Base-by-base conservation (phyloP, 92 coral and sea anemone species). In the Zoanthus gigantus region DNA sequence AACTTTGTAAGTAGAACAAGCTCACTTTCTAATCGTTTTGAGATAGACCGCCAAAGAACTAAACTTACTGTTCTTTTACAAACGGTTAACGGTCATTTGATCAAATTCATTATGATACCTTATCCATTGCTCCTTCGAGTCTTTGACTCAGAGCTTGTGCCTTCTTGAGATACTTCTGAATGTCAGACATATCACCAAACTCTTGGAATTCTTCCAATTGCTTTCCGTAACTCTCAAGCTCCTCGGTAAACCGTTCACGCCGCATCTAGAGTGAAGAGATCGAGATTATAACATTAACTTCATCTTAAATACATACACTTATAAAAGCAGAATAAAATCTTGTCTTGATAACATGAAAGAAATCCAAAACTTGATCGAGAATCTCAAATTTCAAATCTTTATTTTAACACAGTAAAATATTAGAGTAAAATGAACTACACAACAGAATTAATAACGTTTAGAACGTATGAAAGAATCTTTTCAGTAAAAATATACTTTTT, bases 181-280 rank as follows among this genome's bases (percentile, higher is more conserved):
- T 93, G 63, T 97, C 99, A 54, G 96, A 88, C 94, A 97, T 94
- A 86, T 97, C 99, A 17, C 99, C 99, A 89, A 97, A 97, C 8
- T 97, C 89, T 78, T 93, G 97, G 89, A 97, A 97, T 74, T 97
- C 99, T 73, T 97, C 99, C 44, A 95, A 90, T 87, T 97, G 99
- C 83, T 95, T 97, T 75, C 94, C 89, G 78, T 97, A 97, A 72
- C 99, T 94, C 72, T 97, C 99, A 52, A 97, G 94, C 77, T 97
- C 99, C 82, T 97, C 99, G 9, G 89, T 92, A 90, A 97, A 97
- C 72, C 99, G 88, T 90, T 97, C 99, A 9, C 99, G 96, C 4
- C 99, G 95, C 99, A 97, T 97, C 99, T 97, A 50, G 3, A 6
- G 89, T 1, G 82, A 50, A 23, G 71, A 61, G 66, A 16, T 37